Evolutionary conservation across 2,797 vertebrate genomes (phyloP).

Genomic region (Acrocephalus scirpaceus): DNA sequence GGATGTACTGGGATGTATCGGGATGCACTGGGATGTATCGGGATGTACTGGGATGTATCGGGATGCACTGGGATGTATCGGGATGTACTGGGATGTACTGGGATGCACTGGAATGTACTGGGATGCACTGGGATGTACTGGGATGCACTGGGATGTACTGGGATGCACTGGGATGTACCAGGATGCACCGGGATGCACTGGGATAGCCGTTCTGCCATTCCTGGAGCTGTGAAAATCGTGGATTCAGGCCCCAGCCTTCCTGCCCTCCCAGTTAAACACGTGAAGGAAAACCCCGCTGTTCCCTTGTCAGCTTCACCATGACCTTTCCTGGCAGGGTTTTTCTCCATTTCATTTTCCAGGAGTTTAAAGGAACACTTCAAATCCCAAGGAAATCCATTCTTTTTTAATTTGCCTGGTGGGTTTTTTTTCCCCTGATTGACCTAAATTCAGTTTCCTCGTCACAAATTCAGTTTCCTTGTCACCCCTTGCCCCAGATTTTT

Average conservation of each 20-base stretch:
- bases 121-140: neutral
- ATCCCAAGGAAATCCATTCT: neutral
- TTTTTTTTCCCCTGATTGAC: neutral
- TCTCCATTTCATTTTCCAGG: neutral
- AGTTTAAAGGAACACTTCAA: slow-evolving; percentile 20
- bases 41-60: neutral
- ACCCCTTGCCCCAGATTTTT: neutral
- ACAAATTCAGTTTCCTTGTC: neutral
- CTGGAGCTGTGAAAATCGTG: fast-evolving
- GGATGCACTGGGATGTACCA: neutral
- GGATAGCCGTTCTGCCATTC: neutral
- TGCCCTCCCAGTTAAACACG: fast-evolving
- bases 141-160: neutral
- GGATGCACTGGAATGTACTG: neutral
- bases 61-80: neutral
- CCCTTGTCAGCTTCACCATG: neutral
- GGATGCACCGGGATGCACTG: neutral
- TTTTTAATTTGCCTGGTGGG: neutral
- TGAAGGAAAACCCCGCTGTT: neutral
- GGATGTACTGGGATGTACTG: neutral
- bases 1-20: fast-evolving
- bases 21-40: neutral
- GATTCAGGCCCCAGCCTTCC: neutral
- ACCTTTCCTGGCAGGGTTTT: neutral
- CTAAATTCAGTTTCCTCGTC: neutral